These are phyloP conservation scores for Acrobasis consociella DNA, from an alignment of 2,888 invertebrate genomes.

Conservation along the genomic window DNA sequence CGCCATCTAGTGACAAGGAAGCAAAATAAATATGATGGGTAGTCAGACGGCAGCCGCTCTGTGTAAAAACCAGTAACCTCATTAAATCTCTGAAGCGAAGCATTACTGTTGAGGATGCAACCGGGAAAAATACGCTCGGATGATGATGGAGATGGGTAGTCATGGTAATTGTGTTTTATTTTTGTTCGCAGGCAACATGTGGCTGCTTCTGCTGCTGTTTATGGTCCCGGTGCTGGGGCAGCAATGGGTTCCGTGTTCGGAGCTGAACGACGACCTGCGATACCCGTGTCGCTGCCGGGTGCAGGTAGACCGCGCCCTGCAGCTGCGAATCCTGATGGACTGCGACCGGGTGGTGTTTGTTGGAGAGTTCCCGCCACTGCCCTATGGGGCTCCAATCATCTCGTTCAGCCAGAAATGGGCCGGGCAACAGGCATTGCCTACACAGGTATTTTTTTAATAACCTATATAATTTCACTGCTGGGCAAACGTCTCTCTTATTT, in stretches of 20 bases:
- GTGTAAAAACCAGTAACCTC: too few relatives aligned
- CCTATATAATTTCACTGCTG: too few relatives aligned
- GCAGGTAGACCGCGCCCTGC: slow-evolving; percentile 75
- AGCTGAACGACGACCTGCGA: slow-evolving; percentile 88
- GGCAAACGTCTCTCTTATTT: too few relatives aligned
- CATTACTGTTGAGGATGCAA: too few relatives aligned
- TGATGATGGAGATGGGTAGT: too few relatives aligned
- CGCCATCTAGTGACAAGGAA: too few relatives aligned
- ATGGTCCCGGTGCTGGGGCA: slow-evolving; percentile 57
- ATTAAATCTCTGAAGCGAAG: too few relatives aligned
- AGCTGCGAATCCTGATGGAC: slow-evolving; percentile 86
- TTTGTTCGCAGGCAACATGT: slow-evolving; percentile 43
- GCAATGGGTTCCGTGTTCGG: slow-evolving; percentile 88
- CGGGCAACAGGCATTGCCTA: slow-evolving; percentile 91
- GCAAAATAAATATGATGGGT: too few relatives aligned
- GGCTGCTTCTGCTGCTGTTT: slow-evolving; percentile 59
- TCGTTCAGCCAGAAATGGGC: slow-evolving; percentile 90
- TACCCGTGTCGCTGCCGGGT: slow-evolving; percentile 86
- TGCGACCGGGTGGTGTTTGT: slow-evolving; percentile 93
- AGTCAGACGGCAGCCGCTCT: too few relatives aligned
- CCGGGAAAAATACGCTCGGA: too few relatives aligned
- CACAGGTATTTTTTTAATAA: slow-evolving; percentile 80
- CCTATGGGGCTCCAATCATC: slow-evolving; percentile 90
- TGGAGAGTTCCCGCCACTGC: slow-evolving; percentile 89
- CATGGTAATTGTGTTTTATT: not conserved